These are phyloP conservation scores for Drosophila incognita DNA, from an alignment of 2,888 invertebrate genomes.

Conservation along the genomic window DNA sequence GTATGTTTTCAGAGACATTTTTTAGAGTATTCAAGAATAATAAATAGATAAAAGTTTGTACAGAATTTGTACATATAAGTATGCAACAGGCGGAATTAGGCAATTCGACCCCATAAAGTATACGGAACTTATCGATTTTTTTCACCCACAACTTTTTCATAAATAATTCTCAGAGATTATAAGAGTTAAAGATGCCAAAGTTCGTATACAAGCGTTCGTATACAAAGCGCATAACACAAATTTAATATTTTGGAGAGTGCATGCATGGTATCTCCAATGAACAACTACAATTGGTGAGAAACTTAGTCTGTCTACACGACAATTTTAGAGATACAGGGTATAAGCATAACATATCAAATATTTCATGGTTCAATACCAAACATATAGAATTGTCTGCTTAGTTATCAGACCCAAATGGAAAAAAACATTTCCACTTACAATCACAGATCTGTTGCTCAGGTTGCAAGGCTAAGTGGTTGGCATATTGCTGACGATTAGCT, in stretches of 20 bases:
- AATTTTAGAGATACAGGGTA: not conserved
- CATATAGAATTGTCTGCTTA: not conserved
- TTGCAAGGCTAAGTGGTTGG: slow-evolving; percentile 21
- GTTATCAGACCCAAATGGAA: slow-evolving; percentile 51
- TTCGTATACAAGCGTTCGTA: too few relatives aligned
- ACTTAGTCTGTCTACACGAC: not conserved
- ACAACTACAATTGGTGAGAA: too few relatives aligned
- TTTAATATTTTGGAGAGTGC: too few relatives aligned
- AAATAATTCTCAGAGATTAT: not conserved
- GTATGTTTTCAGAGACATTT: not conserved
- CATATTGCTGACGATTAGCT: slow-evolving; percentile 48
- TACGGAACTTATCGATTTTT: not conserved
- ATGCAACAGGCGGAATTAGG: not conserved
- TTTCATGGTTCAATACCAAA: slow-evolving; percentile 78
- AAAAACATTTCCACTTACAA: slow-evolving; percentile 46
- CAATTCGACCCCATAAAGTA: not conserved
- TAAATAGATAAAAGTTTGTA: not conserved
- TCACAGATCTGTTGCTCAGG: slow-evolving; percentile 19
- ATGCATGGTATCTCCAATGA: too few relatives aligned
- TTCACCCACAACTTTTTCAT: not conserved
- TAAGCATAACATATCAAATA: slow-evolving; percentile 19
- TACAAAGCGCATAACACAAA: too few relatives aligned
- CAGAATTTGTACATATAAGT: not conserved
- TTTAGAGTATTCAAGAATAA: not conserved
- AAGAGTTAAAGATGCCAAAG: not conserved